phyloP scores from a whole-genome alignment of 2,888 invertebrate species.

The Caradrina kadenii region DNA sequence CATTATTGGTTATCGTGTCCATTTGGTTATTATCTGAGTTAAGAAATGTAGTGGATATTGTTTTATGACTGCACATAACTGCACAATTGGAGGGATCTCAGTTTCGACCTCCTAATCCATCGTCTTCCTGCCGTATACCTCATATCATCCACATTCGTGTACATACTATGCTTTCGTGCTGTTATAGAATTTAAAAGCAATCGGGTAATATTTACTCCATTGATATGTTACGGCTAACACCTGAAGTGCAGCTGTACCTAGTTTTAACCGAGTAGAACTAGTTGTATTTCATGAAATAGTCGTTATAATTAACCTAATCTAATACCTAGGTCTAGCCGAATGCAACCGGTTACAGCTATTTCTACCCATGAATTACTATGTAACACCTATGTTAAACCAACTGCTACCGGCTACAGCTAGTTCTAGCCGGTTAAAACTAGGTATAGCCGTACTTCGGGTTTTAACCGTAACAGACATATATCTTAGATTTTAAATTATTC shows the following conservation, averaged over 20 bases:
- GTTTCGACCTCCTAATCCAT: conserved; percentile 31
- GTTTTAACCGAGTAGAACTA: no score
- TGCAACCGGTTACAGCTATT: no score
- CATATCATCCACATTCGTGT: conserved; percentile 14
- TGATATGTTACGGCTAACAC: not conserved
- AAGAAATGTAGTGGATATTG: not conserved
- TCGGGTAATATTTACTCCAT: conserved; percentile 20
- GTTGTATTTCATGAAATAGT: no score
- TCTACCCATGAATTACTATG: no score
- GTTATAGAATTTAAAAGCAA: conserved; percentile 44
- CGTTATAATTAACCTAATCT: no score
- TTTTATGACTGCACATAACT: conserved; percentile 20
- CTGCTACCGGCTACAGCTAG: no score
- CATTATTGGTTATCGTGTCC: not conserved
- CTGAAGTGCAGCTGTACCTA: no score
- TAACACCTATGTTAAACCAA: no score
- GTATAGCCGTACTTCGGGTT: no score
- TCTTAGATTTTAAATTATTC: not conserved
- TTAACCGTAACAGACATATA: not conserved
- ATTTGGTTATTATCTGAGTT: not conserved
- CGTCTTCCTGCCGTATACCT: conserved; percentile 30
- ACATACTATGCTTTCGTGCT: conserved; percentile 29
- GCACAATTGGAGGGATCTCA: conserved; percentile 14
- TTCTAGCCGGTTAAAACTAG: no score
- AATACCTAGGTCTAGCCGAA: no score